Base-by-base conservation (phyloP, 2,113 vertebrate species). In the Paralichthys olivaceus region DNA sequence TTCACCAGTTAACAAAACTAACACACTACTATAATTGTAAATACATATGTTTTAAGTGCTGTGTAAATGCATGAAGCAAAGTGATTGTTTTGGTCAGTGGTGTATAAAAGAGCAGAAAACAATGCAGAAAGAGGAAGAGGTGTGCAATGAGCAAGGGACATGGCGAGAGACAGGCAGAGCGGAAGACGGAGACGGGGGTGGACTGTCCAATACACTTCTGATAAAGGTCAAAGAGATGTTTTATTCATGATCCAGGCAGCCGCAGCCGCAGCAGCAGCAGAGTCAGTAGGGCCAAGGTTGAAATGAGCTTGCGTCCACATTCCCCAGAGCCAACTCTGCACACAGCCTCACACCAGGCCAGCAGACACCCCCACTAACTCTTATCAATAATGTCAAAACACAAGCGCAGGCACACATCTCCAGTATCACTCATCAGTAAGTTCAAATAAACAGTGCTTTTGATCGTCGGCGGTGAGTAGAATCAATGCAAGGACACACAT, bases 221-320 rank as follows among this genome's bases (percentile, higher is more conserved):
- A 89, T 91, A 93, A 94, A 94, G 92, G 92, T 94, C 92, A 94
- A 91, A 91, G 76, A 81, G 75, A 94, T 94, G 91, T 93, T 93
- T 93, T 92, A 94, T 94, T 94, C 92, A 94, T 94, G 80, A 91
- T 69, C 80, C 87, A 87, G 89, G 85, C 90, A 17, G 83, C 79
- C 78, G 81, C 69, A 34, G 37, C 45, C 4, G 90, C 70, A 74
- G 69, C 76, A 56, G 87, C 64, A 78, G 69, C 77, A 62, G 79
- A 78, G 66, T 34, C 59, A 40, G 59, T 34, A 75, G 84, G 92
- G 90, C 92, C 91, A 93, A 93, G 91, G 93, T 93, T 92, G 87
- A 91, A 90, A 91, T 91, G 89, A 89, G 89, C 87, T 85, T 34
- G 68, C 59, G 77, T 91, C 86, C 88, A 81, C 12, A 45, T 63